Evolutionary conservation across 2,113 vertebrate genomes (phyloP).

Genomic region (Megaceryle torquata): DNA sequence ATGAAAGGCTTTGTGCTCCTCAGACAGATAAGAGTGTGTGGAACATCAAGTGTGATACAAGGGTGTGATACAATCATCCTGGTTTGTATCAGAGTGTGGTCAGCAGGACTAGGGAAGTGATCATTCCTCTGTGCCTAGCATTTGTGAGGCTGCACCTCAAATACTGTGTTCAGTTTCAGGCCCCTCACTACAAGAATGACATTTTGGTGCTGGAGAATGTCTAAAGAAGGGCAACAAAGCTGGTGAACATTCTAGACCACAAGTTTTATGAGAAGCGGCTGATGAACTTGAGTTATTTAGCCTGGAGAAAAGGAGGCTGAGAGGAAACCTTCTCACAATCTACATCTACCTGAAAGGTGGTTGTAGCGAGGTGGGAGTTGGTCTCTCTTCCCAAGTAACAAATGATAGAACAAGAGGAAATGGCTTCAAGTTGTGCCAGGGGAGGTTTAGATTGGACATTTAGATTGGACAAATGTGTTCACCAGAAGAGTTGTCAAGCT

Average conservation of each 20-base stretch:
- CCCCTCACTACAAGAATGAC: not conserved
- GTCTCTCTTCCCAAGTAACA: not conserved
- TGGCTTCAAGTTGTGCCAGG: rapidly evolving
- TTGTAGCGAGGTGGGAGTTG: not conserved
- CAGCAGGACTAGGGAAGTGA: not conserved
- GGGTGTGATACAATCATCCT: not conserved
- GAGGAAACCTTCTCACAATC: rapidly evolving
- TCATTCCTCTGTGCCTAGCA: rapidly evolving
- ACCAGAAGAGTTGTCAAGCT: not conserved
- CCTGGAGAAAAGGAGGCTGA: not conserved
- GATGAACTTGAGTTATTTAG: not conserved
- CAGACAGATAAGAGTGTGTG: not conserved
- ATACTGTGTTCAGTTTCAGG: not conserved
- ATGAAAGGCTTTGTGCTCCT: not conserved
- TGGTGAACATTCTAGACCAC: not conserved
- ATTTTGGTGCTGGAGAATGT: rapidly evolving
- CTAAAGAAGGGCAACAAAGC: not conserved
- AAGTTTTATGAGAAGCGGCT: not conserved
- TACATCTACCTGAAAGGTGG: not conserved
- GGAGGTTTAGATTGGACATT: not conserved
- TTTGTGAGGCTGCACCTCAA: not conserved
- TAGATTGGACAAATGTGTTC: not conserved
- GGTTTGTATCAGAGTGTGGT: not conserved
- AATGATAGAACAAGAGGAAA: not conserved
- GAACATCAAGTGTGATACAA: not conserved